phyloP scores from a whole-genome alignment of 2,113 vertebrate genomes.

The Megatriorchis doriae region DNA sequence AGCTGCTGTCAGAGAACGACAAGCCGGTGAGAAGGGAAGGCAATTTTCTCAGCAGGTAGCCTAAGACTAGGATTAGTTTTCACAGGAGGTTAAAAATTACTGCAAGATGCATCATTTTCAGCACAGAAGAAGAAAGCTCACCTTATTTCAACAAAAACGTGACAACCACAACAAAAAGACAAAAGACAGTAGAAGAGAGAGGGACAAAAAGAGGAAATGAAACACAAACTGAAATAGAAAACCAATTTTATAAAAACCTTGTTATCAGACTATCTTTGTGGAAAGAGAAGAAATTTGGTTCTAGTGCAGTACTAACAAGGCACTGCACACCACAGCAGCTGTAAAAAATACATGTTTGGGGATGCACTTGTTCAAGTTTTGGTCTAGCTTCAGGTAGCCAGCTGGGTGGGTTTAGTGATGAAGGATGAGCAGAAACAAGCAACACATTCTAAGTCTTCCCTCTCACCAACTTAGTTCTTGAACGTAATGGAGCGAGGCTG shows the following conservation, averaged over 20 bases:
- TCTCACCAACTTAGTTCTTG: background rate
- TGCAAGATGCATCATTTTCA: background rate
- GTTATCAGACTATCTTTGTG: background rate
- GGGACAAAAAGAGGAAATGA: background rate
- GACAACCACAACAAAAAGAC: background rate
- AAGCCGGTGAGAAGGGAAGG: background rate
- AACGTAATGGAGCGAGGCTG: background rate
- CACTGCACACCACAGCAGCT: background rate
- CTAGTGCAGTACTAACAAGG: background rate
- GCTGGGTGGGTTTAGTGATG: background rate
- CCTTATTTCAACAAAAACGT: background rate
- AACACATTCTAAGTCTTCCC: background rate
- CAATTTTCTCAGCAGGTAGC: background rate
- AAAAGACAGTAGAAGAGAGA: background rate
- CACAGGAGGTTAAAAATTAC: background rate
- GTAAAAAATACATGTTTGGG: background rate
- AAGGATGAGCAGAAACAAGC: background rate
- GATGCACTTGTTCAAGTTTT: background rate
- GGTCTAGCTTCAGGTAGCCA: background rate
- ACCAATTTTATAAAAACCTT: background rate
- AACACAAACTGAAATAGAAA: background rate
- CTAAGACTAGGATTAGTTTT: background rate
- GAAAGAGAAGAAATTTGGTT: background rate
- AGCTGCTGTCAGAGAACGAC: background rate
- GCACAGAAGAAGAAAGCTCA: background rate